Evolutionary conservation across 2,888 invertebrate species (phyloP).

Genomic region (Napeogenes sylphis): DNA sequence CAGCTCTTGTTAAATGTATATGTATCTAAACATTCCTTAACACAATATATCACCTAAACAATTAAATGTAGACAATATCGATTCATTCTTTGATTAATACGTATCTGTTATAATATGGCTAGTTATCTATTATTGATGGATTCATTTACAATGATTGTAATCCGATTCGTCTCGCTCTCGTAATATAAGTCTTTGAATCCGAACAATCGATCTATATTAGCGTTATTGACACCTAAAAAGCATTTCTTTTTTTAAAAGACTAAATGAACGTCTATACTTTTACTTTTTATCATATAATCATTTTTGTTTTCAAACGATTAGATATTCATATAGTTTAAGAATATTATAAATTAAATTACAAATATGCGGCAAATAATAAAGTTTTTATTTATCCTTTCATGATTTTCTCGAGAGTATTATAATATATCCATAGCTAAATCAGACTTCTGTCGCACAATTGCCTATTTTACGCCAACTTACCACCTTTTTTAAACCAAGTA

Average conservation of each 20-base stretch:
- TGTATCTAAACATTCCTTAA: conserved; percentile 3
- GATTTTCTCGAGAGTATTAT: conserved; percentile 2
- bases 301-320: no score
- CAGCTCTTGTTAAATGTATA: neutral
- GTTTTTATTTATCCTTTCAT: neutral
- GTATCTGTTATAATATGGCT: conserved; percentile 26
- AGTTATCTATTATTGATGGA: conserved; percentile 34
- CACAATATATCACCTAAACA: conserved; percentile 4
- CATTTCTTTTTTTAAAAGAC: neutral
- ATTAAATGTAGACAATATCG: conserved; percentile 7
- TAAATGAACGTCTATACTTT: neutral
- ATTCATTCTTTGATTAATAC: conserved; percentile 27
- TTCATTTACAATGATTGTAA: conserved; percentile 35
- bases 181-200: conserved; percentile 48
- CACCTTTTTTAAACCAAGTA: conserved; percentile 32
- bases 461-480: conserved; percentile 63
- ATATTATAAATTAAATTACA: neutral
- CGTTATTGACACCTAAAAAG: conserved; percentile 35
- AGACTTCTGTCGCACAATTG: conserved; percentile 31
- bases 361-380: neutral
- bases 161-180: conserved; percentile 55
- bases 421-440: conserved; percentile 8
- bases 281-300: neutral
- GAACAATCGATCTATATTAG: conserved; percentile 49
- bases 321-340: no score